These are phyloP conservation scores for Typhlichthys eigenmanni DNA, from an alignment of 2,797 vertebrate species.

Conservation along the genomic window DNA sequence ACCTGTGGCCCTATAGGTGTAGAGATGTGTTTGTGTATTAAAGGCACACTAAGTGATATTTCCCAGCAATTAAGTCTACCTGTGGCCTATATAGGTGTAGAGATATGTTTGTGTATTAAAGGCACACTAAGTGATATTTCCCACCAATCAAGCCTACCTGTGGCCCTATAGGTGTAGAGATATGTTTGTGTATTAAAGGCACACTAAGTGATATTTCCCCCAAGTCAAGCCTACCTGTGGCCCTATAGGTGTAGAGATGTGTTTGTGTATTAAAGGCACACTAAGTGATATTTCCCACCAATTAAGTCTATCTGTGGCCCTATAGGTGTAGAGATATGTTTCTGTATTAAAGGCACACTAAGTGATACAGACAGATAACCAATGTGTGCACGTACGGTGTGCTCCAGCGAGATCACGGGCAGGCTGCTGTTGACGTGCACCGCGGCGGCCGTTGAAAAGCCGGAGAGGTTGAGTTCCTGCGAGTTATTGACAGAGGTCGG, in stretches of 20 bases:
- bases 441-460: slow-evolving; percentile 15
- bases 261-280: too few species aligned
- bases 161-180: too few species aligned
- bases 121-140: not conserved
- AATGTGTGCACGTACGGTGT: slow-evolving; percentile 74
- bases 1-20: too few species aligned
- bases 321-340: slow-evolving; percentile 4
- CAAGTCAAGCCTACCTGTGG: too few species aligned
- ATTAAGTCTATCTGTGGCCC: too few species aligned
- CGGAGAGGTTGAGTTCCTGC: slow-evolving; percentile 14
- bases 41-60: too few species aligned
- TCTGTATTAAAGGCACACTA: slow-evolving; percentile 1
- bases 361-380: too few species aligned
- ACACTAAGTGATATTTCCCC: too few species aligned
- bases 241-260: too few species aligned
- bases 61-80: too few species aligned
- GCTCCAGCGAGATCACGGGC: slow-evolving; percentile 70
- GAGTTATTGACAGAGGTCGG: slow-evolving; percentile 13
- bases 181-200: not conserved
- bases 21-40: not conserved
- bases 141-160: too few species aligned
- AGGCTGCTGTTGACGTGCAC: slow-evolving; percentile 66
- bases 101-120: not conserved
- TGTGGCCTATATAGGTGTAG: not conserved
- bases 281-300: too few species aligned